These are phyloP conservation scores for Cyrtonyx montezumae DNA, from an alignment of 2,113 vertebrate genomes.

Conservation along the genomic window DNA sequence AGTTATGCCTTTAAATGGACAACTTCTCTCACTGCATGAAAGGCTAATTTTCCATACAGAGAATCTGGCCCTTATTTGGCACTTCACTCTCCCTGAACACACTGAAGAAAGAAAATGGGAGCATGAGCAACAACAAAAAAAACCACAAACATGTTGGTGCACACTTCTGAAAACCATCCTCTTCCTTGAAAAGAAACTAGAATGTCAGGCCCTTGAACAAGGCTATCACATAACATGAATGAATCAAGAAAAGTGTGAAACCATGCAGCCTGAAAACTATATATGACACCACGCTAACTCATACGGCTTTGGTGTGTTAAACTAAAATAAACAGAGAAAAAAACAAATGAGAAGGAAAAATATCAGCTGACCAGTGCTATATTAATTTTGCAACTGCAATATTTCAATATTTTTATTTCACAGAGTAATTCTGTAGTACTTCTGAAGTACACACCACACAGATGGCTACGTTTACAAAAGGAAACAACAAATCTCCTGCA, in stretches of 20 bases:
- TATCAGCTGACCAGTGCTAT: not conserved
- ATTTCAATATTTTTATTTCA: not conserved
- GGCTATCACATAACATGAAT: not conserved
- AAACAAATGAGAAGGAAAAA: not conserved
- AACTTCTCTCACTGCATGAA: not conserved
- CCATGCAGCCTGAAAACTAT: not conserved
- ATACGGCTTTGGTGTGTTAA: not conserved
- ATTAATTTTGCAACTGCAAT: not conserved
- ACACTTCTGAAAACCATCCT: not conserved
- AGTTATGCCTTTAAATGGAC: not conserved
- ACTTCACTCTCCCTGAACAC: not conserved
- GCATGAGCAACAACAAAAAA: not conserved
- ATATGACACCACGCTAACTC: not conserved
- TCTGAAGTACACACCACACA: not conserved
- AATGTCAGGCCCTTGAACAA: not conserved
- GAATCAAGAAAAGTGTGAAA: not conserved
- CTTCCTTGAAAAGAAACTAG: not conserved
- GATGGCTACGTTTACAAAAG: not conserved
- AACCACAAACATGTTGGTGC: not conserved
- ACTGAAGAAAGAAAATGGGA: not conserved
- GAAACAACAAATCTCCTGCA: not conserved
- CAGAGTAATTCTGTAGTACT: not conserved
- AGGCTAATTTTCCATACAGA: not conserved
- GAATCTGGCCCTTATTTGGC: not conserved
- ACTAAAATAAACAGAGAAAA: not conserved